Percentiles rank a stretch among this genome's conserved stretches.
These are phyloP conservation scores for Temnothorax ravouxi DNA, from an alignment of 2,888 invertebrate genomes.

Conservation along the genomic window DNA sequence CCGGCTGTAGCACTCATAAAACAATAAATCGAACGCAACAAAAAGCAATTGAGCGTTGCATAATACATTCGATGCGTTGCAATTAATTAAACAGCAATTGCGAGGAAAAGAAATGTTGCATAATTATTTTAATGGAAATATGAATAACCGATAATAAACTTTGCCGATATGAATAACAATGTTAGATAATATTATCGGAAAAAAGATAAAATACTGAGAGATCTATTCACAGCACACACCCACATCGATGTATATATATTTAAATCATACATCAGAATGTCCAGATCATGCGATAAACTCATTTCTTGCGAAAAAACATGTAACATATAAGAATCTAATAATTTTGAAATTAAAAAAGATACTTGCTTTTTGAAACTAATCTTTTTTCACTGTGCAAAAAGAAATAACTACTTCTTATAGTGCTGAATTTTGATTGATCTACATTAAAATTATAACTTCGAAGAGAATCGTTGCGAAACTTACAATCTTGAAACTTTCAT, in stretches of 20 bases:
- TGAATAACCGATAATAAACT: background rate
- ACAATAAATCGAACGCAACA: background rate
- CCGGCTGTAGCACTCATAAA: background rate
- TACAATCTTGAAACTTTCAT: background rate
- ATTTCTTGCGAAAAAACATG: background rate
- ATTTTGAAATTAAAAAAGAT: background rate
- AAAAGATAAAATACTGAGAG: background rate
- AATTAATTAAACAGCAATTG: background rate
- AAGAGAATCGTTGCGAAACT: background rate
- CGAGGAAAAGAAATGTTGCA: background rate
- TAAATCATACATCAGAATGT: background rate
- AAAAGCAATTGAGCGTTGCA: slow-evolving; percentile 7
- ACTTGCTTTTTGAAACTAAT: background rate
- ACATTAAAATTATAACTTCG: background rate
- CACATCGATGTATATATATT: background rate
- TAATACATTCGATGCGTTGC: background rate
- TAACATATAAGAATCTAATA: background rate
- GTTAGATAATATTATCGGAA: background rate
- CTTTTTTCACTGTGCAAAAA: background rate
- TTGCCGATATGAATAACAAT: background rate
- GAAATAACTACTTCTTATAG: background rate
- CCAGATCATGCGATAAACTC: background rate
- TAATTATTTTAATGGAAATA: background rate
- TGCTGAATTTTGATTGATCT: background rate
- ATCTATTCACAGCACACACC: background rate